These are phyloP conservation scores for Glareola pratincola DNA, from an alignment of 2,113 vertebrate species.

Conservation along the genomic window DNA sequence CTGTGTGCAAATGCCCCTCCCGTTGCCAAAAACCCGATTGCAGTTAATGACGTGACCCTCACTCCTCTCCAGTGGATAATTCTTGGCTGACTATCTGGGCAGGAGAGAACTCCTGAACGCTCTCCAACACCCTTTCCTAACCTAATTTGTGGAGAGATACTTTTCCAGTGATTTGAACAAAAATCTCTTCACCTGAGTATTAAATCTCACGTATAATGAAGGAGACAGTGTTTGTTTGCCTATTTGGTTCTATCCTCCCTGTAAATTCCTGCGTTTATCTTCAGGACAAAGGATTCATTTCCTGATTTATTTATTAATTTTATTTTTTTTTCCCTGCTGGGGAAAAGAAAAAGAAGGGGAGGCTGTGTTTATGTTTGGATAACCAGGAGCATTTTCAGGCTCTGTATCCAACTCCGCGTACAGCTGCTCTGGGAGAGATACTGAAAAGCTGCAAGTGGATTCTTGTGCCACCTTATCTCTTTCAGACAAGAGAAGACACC, in stretches of 20 bases:
- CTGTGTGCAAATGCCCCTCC: not conserved
- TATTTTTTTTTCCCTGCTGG: not conserved
- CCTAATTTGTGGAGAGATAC: not conserved
- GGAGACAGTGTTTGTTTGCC: not conserved
- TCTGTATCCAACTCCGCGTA: not conserved
- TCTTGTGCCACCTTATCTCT: not conserved
- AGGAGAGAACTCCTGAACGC: not conserved
- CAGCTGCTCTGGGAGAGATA: not conserved
- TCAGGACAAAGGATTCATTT: not conserved
- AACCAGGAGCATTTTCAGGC: not conserved
- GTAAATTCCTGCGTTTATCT: not conserved
- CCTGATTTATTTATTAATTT: not conserved
- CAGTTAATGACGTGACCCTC: not conserved
- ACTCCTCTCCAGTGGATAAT: not conserved
- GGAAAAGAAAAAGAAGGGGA: not conserved
- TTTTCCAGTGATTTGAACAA: not conserved
- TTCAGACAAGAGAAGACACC: constrained; percentile 26
- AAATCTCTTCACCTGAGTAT: not conserved
- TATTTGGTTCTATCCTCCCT: not conserved
- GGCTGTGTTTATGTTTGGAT: not conserved
- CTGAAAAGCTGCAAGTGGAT: constrained; percentile 22
- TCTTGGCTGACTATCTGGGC: not conserved
- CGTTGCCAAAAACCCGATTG: not conserved
- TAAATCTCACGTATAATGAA: not conserved
- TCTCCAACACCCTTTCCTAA: not conserved